phyloP scores from a whole-genome alignment of 2,888 invertebrate species.

The Steinernema hermaphroditum region DNA sequence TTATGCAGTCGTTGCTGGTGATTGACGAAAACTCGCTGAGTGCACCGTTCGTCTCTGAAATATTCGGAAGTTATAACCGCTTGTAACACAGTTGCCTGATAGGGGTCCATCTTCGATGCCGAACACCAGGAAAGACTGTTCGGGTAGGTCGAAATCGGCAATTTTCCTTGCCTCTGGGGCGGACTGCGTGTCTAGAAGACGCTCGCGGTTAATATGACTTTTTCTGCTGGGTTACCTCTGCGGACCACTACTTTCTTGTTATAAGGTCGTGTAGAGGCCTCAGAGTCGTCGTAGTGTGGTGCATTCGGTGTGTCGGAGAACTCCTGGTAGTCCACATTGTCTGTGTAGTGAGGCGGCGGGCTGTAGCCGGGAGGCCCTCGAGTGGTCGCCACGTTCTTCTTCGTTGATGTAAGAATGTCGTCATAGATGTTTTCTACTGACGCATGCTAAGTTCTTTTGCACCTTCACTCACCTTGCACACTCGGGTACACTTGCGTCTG shows the following conservation, averaged over 20 bases:
- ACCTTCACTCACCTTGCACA: slow-evolving; percentile 5
- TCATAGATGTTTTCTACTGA: slow-evolving; percentile 3
- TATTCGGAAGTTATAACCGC: background rate
- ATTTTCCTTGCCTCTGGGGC: slow-evolving; percentile 40
- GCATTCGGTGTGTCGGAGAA: slow-evolving; percentile 25
- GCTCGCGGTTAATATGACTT: no score
- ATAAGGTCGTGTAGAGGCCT: background rate
- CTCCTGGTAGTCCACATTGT: slow-evolving; percentile 2
- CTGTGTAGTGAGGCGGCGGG: slow-evolving; percentile 14
- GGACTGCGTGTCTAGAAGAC: background rate
- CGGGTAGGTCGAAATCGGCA: slow-evolving; percentile 53
- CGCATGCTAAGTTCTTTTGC: no score
- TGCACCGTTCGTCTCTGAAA: background rate
- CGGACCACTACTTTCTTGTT: background rate
- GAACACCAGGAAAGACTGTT: slow-evolving; percentile 48
- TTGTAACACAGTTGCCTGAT: background rate
- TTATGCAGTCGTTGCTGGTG: background rate
- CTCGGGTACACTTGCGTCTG: slow-evolving; percentile 22
- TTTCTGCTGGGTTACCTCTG: slow-evolving; percentile 18
- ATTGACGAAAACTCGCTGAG: background rate
- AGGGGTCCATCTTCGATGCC: slow-evolving; percentile 22
- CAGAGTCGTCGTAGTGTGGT: slow-evolving; percentile 6
- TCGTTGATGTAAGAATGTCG: background rate
- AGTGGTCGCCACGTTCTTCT: background rate
- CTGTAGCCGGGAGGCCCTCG: slow-evolving; percentile 23